phyloP scores from a whole-genome alignment of 2,888 invertebrate species.

The Sinelater perroti region DNA sequence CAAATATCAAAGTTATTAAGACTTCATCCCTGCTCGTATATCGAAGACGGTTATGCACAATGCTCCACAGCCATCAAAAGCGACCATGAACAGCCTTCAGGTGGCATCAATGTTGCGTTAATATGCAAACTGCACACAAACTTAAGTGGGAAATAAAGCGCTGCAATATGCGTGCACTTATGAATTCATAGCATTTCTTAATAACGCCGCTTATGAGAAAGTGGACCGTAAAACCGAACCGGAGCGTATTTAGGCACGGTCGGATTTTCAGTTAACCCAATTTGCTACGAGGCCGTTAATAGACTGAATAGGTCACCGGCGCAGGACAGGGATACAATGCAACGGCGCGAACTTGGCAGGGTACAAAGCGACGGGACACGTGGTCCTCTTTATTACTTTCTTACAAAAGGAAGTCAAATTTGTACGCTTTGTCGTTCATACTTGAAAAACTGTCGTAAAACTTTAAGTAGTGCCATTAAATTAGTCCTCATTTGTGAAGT shows the following conservation, averaged over 20 bases:
- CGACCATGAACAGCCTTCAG: too few relatives aligned
- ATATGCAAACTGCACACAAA: constrained; percentile 23
- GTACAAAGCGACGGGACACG: constrained; percentile 40
- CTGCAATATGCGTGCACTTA: constrained; percentile 25
- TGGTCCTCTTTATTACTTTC: constrained; percentile 44
- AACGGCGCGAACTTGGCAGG: constrained; percentile 24
- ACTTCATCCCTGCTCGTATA: too few relatives aligned
- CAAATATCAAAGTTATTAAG: too few relatives aligned
- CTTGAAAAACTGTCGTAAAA: constrained; percentile 40
- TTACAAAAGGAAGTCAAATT: constrained; percentile 42
- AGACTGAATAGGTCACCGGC: constrained; percentile 37
- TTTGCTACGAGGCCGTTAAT: constrained; percentile 44
- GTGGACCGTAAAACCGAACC: constrained; percentile 35
- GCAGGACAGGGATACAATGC: constrained; percentile 37
- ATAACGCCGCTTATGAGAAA: constrained; percentile 37
- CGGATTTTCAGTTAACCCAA: constrained; percentile 42
- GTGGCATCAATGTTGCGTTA: constrained; percentile 23
- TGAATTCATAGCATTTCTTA: constrained; percentile 34
- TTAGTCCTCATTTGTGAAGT: constrained; percentile 36
- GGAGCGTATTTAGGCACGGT: constrained; percentile 41
- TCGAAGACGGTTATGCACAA: too few relatives aligned
- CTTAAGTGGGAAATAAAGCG: constrained; percentile 23
- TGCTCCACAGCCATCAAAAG: too few relatives aligned
- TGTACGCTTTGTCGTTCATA: constrained; percentile 37
- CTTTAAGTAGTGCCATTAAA: constrained; percentile 39